A percentile compares a stretch with the other conserved stretches of the same genome.
phyloP scores from a whole-genome alignment of 2,113 vertebrate genomes.

The Anthoscopus minutus region DNA sequence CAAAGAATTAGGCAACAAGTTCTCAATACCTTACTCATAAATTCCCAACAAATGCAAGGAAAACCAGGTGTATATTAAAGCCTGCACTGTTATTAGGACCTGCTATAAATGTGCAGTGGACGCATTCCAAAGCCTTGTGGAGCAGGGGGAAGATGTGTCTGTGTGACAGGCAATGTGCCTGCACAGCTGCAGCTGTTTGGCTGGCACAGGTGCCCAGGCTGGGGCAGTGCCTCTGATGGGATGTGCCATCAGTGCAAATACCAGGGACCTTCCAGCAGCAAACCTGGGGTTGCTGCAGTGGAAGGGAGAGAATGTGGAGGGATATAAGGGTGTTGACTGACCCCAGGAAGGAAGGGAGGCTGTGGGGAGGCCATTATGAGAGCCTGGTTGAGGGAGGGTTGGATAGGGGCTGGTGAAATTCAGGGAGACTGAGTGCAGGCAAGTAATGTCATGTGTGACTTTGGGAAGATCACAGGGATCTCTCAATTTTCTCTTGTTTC shows the following conservation, averaged over 20 bases:
- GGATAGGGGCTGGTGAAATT: background rate
- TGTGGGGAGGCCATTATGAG: background rate
- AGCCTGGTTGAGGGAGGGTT: background rate
- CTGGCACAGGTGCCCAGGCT: background rate
- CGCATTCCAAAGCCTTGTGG: background rate
- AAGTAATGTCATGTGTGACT: background rate
- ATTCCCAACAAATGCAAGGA: background rate
- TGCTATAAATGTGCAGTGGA: background rate
- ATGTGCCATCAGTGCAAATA: background rate
- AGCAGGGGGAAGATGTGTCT: background rate
- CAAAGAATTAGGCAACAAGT: background rate
- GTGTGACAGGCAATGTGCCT: background rate
- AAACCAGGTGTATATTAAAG: background rate
- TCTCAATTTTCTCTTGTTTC: background rate
- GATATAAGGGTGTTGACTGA: accelerated
- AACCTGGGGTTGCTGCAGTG: background rate
- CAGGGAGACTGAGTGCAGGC: accelerated
- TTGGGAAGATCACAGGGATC: background rate
- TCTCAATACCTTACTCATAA: background rate
- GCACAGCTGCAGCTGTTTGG: background rate
- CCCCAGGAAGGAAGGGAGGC: background rate
- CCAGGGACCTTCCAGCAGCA: background rate
- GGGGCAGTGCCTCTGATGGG: accelerated
- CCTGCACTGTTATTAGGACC: background rate
- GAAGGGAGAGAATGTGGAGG: background rate